phyloP scores from a whole-genome alignment of 2,797 vertebrate genomes.

The Lithobates sylvaticus region DNA sequence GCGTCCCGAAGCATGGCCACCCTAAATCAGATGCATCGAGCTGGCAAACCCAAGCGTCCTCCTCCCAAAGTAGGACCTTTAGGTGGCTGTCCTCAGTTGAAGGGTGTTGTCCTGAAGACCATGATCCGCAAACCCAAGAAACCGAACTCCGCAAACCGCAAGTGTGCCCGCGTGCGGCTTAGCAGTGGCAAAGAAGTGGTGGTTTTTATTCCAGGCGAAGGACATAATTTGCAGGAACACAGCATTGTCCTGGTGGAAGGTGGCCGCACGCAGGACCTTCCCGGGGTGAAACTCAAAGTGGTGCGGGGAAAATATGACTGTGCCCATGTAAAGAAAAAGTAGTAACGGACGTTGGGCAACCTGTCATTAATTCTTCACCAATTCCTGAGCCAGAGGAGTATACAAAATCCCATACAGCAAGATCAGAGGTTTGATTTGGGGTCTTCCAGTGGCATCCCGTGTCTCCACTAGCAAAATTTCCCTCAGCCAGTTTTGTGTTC shows the following conservation, averaged over 20 bases:
- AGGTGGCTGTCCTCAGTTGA: conserved; percentile 84
- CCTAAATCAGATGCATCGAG: conserved; percentile 90
- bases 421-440: background rate
- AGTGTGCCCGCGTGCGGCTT: conserved; percentile 87
- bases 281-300: conserved; percentile 88
- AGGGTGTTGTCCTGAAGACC: conserved; percentile 87
- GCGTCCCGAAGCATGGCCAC: conserved; percentile 85
- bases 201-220: conserved; percentile 89
- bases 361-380: background rate
- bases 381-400: background rate
- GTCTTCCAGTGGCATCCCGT: background rate
- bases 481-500: too few species aligned
- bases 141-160: conserved; percentile 94
- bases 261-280: conserved; percentile 90
- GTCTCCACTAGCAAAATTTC: background rate
- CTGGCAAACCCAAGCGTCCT: conserved; percentile 71
- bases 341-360: conserved; percentile 64
- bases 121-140: conserved; percentile 94
- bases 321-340: conserved; percentile 89
- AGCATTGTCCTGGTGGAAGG: conserved; percentile 89
- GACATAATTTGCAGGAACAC: conserved; percentile 94
- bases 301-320: conserved; percentile 93
- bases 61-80: conserved; percentile 69
- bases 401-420: background rate
- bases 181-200: conserved; percentile 86